Base-by-base conservation (phyloP, 92 coral and sea anemone species). In the Pocillopora meandrina region DNA sequence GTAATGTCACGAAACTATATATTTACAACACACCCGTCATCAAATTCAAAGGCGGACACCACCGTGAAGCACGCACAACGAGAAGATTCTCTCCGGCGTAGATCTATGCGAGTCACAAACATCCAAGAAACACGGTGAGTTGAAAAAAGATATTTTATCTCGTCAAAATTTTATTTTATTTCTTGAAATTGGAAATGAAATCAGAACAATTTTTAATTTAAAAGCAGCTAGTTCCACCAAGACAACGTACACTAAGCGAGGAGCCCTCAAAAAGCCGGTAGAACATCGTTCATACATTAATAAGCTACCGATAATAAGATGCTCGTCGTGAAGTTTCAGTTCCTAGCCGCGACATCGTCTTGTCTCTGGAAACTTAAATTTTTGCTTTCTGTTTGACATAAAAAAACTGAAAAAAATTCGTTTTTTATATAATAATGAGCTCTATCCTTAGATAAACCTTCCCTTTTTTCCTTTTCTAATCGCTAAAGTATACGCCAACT, bases 1-100 rank as follows among this genome's bases (percentile, higher is more conserved):
- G 74, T 73, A 62, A 15, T 47, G 72, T 13, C 42, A 63, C 52
- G 52, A 42, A 42, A 42, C 52, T 47, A 83, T 74, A 63, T 61
- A 62, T 74, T 47, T 14, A 33, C 47, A 47, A 34, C 59, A 19
- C 49, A 4, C 34, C 56, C 58, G 56, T 47, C 52, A 42, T 42
- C 12, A 12, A 55, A 10, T 59, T 58, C 26, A 64, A 58, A 81
- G 34, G 20, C 58, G 16, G 12, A 10, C 20, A 74, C 14, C 64
- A 55, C 35, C 23, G 26, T 20, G 61, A 47, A 72, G 76, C 26
- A 14, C 12, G 26, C 77, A 16, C 8, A 1, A 10, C 10, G n/a
- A 49, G 47, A 16, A 23, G 15, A 18, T 6, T 21, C 47, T 59
- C 42, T 65, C 8, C 61, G 42, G 42, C 61, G 10, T 20, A 23